phyloP scores from a whole-genome alignment of 2,888 invertebrate genomes.

The Xylocampa areola region DNA sequence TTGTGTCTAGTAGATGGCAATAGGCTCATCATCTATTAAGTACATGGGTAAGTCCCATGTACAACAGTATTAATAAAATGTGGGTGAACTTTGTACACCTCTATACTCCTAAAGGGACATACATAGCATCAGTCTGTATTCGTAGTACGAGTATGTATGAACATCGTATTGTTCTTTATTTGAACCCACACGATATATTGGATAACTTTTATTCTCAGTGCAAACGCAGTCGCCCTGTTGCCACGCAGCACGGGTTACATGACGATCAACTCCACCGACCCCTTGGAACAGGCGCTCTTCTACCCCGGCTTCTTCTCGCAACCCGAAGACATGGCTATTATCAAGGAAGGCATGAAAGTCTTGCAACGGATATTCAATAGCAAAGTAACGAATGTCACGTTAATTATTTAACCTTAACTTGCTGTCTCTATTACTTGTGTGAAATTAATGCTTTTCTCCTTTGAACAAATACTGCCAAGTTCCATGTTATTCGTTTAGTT shows the following conservation, averaged over 20 bases:
- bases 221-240: slow-evolving; percentile 70
- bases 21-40: too few relatives aligned
- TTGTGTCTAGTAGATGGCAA: too few relatives aligned
- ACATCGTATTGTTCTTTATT: not conserved
- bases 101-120: too few relatives aligned
- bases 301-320: slow-evolving; percentile 74
- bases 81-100: too few relatives aligned
- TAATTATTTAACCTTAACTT: not conserved
- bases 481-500: too few relatives aligned
- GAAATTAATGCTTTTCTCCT: too few relatives aligned
- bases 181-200: not conserved
- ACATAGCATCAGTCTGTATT: too few relatives aligned
- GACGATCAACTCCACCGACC: slow-evolving; percentile 73
- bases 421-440: too few relatives aligned
- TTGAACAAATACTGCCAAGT: too few relatives aligned
- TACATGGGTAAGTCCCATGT: too few relatives aligned
- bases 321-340: slow-evolving; percentile 73
- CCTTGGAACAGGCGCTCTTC: slow-evolving; percentile 69
- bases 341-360: slow-evolving; percentile 70
- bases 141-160: too few relatives aligned
- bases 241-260: slow-evolving; percentile 75
- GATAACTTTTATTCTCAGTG: slow-evolving; percentile 60
- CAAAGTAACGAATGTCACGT: slow-evolving; percentile 57
- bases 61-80: too few relatives aligned
- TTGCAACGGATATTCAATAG: slow-evolving; percentile 68